Evolutionary conservation across 92 coral and sea anemone species (phyloP).

Genomic region (Palythoa heliodiscus): DNA sequence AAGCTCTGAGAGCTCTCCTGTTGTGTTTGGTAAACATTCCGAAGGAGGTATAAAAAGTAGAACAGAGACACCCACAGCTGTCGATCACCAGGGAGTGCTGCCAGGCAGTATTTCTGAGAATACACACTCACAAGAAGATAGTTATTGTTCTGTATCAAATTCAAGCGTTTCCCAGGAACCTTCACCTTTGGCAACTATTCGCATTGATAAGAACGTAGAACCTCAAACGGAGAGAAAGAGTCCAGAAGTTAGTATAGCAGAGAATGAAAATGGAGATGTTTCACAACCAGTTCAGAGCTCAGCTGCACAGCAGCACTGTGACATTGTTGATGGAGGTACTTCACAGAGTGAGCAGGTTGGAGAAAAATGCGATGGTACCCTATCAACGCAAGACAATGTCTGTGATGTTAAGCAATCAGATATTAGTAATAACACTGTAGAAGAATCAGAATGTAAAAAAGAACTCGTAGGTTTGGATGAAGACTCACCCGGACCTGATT

Average conservation of each 20-base stretch:
- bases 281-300: not conserved
- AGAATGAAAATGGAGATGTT: constrained; percentile 10
- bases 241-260: not conserved
- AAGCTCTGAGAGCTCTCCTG: constrained; percentile 77
- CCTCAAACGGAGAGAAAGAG: constrained; percentile 1
- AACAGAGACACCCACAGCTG: constrained; percentile 56
- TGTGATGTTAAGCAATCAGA: not conserved
- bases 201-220: not conserved
- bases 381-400: not conserved
- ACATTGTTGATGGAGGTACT: constrained; percentile 20
- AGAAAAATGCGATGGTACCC: constrained; percentile 19
- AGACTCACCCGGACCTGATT: constrained; percentile 27
- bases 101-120: constrained; percentile 43
- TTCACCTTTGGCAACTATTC: constrained; percentile 19
- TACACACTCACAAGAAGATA: constrained; percentile 20
- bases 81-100: not conserved
- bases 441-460: not conserved
- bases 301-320: not conserved
- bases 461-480: constrained; percentile 36
- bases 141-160: constrained; percentile 1
- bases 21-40: constrained; percentile 48
- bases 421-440: not conserved
- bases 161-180: constrained; percentile 9
- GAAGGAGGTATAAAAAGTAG: constrained; percentile 55
- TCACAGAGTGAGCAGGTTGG: constrained; percentile 24